phyloP scores from a whole-genome alignment of 2,113 vertebrate genomes.

The Bos indicus region DNA sequence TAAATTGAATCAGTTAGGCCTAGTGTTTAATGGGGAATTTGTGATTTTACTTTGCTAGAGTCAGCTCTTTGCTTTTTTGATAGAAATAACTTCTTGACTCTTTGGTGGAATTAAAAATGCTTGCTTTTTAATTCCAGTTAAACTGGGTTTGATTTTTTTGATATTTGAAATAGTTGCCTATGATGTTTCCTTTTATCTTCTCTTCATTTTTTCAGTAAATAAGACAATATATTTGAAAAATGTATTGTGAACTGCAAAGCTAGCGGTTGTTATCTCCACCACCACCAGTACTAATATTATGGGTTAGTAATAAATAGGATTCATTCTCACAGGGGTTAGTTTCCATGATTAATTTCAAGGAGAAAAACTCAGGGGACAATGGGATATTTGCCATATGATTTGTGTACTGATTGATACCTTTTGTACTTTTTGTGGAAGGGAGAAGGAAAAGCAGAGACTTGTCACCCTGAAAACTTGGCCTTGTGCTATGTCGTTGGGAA shows the following conservation, averaged over 20 bases:
- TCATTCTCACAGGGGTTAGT: not conserved
- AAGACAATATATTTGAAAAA: conserved; percentile 2
- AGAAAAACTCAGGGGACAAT: not conserved
- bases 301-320: not conserved
- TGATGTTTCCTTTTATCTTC: not conserved
- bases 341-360: conserved; percentile 26
- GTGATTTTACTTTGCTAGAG: conserved; percentile 25
- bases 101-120: not conserved
- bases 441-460: not conserved
- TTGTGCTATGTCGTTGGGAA: not conserved
- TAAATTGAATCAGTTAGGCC: not conserved
- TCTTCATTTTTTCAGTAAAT: not conserved
- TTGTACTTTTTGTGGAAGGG: not conserved
- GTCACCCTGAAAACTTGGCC: not conserved
- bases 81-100: conserved; percentile 6
- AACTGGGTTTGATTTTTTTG: conserved; percentile 14
- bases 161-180: conserved; percentile 4
- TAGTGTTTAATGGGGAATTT: not conserved
- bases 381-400: not conserved
- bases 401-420: not conserved
- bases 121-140: conserved; percentile 24
- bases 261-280: not conserved
- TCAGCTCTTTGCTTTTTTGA: not conserved
- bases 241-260: not conserved
- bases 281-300: not conserved